phyloP scores from a whole-genome alignment of 1,140 invertebrate genomes.

The Drosophila eugracilis region DNA sequence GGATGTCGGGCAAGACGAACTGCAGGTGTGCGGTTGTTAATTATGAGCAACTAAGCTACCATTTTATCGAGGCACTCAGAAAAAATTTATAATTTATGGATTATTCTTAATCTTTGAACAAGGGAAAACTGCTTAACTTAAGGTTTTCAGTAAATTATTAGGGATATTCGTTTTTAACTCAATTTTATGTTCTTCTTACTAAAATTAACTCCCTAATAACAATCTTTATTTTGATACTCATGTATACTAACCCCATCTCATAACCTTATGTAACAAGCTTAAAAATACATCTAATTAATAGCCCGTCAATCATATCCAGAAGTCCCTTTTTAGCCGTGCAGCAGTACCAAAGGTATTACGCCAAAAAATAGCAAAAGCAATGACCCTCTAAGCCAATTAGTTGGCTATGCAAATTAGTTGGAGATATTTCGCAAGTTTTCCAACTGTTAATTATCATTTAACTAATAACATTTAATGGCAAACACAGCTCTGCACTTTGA shows the following conservation, averaged over 20 bases:
- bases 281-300: too few relatives aligned
- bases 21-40: conserved; percentile 51
- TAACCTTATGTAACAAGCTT: too few relatives aligned
- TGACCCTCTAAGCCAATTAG: conserved; percentile 75
- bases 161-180: too few relatives aligned
- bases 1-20: conserved; percentile 52
- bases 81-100: neutral
- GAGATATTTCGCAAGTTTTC: conserved; percentile 58
- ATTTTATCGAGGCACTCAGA: conserved; percentile 8
- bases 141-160: too few relatives aligned
- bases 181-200: too few relatives aligned
- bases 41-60: conserved; percentile 54
- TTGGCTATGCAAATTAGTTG: conserved; percentile 65
- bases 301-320: neutral
- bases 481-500: conserved; percentile 75
- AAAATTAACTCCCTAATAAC: too few relatives aligned
- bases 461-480: conserved; percentile 78
- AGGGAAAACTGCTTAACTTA: too few relatives aligned
- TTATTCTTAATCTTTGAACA: too few relatives aligned
- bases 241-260: too few relatives aligned
- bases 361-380: conserved; percentile 55
- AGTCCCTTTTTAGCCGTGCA: neutral
- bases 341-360: conserved; percentile 10
- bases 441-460: conserved; percentile 70
- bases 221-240: too few relatives aligned